phyloP scores from a whole-genome alignment of 1,140 invertebrate species.

The Tetramorium alpestre region DNA sequence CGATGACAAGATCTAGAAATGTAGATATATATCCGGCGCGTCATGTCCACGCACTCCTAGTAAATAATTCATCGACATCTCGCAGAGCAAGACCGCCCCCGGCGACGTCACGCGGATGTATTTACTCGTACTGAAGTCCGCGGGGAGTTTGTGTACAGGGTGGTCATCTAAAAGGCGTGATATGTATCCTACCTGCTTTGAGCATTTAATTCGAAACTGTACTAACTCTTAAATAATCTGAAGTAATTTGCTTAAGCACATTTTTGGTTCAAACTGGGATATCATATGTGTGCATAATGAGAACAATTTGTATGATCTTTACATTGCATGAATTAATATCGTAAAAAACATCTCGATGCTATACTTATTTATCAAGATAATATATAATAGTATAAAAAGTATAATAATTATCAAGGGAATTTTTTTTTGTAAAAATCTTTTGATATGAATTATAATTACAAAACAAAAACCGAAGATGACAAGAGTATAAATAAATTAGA shows the following conservation, averaged over 20 bases:
- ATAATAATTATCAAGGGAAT: neutral
- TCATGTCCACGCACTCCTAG: constrained; percentile 75
- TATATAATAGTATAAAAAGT: too few relatives aligned
- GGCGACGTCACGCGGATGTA: constrained; percentile 66
- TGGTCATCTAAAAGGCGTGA: constrained; percentile 9
- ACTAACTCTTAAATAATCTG: neutral
- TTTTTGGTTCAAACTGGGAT: neutral
- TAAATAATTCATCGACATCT: constrained; percentile 80
- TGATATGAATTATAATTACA: neutral
- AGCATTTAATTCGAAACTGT: neutral
- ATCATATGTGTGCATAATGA: neutral
- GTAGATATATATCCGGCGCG: constrained; percentile 73
- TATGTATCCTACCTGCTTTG: neutral
- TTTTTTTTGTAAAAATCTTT: neutral
- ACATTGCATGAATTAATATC: neutral
- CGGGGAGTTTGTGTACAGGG: constrained; percentile 58
- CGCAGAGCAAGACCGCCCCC: constrained; percentile 47
- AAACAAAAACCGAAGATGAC: neutral
- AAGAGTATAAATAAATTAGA: neutral
- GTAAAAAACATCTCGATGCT: neutral
- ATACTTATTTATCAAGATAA: constrained; percentile 5
- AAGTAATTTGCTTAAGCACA: neutral
- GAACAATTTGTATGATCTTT: neutral
- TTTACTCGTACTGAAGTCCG: constrained; percentile 63
- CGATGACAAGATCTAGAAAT: constrained; percentile 76